Evolutionary conservation across 2,113 vertebrate species (phyloP).

Genomic region (Hiodon alosoides): DNA sequence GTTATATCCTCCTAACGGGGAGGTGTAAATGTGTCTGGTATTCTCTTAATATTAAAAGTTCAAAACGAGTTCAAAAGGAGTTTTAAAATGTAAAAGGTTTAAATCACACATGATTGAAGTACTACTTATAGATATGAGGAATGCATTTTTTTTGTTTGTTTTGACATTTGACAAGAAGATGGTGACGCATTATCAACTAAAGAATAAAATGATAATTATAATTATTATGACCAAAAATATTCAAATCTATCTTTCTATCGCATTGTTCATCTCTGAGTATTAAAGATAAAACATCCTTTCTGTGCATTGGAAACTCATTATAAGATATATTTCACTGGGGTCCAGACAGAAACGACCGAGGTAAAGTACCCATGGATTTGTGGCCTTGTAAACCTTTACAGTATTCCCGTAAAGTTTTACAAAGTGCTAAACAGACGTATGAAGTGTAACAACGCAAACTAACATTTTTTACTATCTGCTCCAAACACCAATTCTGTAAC

Average conservation of each 20-base stretch:
- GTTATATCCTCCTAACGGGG: no score
- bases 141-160: no score
- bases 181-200: no score
- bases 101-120: no score
- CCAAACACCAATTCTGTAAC: constrained; percentile 73
- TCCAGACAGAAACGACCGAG: constrained; percentile 74
- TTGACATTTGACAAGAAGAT: no score
- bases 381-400: constrained; percentile 97
- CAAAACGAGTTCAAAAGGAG: no score
- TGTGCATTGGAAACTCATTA: constrained; percentile 56
- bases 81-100: no score
- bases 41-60: no score
- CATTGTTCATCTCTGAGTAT: neutral
- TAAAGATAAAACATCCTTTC: neutral
- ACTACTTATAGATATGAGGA: no score
- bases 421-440: constrained; percentile 96
- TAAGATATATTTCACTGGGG: constrained; percentile 81
- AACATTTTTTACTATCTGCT: constrained; percentile 84
- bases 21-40: no score
- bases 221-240: no score
- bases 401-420: constrained; percentile 97
- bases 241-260: neutral
- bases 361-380: constrained; percentile 88
- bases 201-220: no score
- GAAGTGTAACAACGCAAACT: constrained; percentile 85